A percentile compares a stretch with the other conserved stretches of the same genome.
Evolutionary conservation across 1,140 invertebrate genomes (phyloP).

Genomic region (Drosophila kikkawai): DNA sequence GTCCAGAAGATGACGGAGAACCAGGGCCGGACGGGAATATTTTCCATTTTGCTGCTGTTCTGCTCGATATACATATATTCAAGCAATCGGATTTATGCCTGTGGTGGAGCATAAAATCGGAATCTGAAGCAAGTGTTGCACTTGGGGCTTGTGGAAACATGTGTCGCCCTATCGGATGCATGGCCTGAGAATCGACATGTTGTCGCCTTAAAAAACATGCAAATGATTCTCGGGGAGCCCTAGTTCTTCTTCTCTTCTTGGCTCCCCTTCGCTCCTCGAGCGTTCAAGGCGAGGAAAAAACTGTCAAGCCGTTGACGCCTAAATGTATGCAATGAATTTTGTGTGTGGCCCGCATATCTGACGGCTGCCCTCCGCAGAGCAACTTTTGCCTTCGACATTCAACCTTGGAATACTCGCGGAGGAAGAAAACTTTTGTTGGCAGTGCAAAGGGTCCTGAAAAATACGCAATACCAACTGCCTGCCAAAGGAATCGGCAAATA

Average conservation of each 20-base stretch:
- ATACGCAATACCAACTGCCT: constrained; percentile 9
- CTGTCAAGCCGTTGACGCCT: constrained; percentile 67
- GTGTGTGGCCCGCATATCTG: constrained; percentile 71
- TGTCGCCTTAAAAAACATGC: constrained; percentile 69
- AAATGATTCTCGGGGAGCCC: constrained; percentile 48
- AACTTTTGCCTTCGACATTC: constrained; percentile 50
- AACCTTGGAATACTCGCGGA: constrained; percentile 29
- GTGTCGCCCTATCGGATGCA: constrained; percentile 53
- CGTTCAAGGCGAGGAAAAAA: constrained; percentile 48
- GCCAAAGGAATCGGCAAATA: constrained; percentile 65
- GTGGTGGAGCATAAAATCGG: constrained; percentile 22
- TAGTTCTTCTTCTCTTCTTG: neutral
- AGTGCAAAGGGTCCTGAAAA: constrained; percentile 22
- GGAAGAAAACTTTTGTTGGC: constrained; percentile 53
- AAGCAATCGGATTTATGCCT: constrained; percentile 11
- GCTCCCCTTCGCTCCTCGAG: neutral
- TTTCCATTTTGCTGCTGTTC: constrained; percentile 3
- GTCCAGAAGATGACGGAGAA: constrained; percentile 19
- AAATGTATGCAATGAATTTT: constrained; percentile 66
- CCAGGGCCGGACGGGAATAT: constrained; percentile 17
- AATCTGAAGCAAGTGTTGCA: constrained; percentile 8
- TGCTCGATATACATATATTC: neutral
- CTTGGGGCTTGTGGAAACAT: constrained; percentile 40
- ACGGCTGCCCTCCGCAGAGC: constrained; percentile 44
- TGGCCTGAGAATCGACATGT: constrained; percentile 53